Percentiles rank a stretch among this genome's conserved stretches.
phyloP scores from a whole-genome alignment of 2,888 invertebrate genomes.

The Volucella inanis region DNA sequence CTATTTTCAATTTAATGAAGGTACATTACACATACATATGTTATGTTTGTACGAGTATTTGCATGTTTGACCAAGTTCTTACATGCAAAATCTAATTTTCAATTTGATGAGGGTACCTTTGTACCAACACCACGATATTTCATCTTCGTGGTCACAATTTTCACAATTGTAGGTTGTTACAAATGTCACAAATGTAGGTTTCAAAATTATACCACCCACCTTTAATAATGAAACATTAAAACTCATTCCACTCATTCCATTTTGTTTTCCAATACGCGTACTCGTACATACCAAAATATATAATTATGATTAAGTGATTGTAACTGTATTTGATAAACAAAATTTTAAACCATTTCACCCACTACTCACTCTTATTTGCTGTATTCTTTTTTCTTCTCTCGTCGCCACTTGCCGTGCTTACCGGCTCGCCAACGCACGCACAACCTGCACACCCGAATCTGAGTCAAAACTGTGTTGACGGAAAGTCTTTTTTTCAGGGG shows the following conservation, averaged over 20 bases:
- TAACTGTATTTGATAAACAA: not conserved
- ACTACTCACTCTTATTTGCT: not conserved
- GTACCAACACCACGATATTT: too few relatives aligned
- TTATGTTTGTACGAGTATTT: not conserved
- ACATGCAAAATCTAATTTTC: conserved; percentile 4
- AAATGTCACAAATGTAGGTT: too few relatives aligned
- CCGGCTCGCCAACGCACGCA: conserved; percentile 12
- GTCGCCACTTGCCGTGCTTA: conserved; percentile 6
- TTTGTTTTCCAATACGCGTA: not conserved
- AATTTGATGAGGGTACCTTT: conserved; percentile 1
- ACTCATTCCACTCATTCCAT: not conserved
- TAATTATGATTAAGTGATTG: too few relatives aligned
- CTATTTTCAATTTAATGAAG: conserved; percentile 13
- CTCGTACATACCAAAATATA: too few relatives aligned
- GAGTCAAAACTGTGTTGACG: not conserved
- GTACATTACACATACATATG: too few relatives aligned
- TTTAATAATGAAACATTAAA: too few relatives aligned
- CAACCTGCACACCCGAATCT: conserved; percentile 1
- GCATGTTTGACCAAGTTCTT: conserved; percentile 1
- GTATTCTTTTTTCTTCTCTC: not conserved
- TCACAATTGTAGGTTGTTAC: too few relatives aligned
- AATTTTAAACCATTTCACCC: not conserved
- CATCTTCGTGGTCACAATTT: too few relatives aligned
- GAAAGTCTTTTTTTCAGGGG: too few relatives aligned
- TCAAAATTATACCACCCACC: not conserved